Evolutionary conservation across 2,113 vertebrate genomes (phyloP).

Genomic region (Forbesichthys papilliferus): DNA sequence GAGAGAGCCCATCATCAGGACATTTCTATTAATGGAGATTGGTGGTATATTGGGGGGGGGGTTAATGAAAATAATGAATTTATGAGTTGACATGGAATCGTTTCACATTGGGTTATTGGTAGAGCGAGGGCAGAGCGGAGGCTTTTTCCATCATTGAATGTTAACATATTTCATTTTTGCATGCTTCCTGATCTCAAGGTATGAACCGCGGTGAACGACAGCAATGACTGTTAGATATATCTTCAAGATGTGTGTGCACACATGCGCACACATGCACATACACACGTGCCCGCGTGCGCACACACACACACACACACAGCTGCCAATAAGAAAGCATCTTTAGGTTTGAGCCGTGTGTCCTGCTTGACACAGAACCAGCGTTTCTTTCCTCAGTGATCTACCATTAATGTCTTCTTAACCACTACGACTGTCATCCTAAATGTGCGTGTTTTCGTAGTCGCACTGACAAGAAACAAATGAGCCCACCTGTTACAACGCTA

Average conservation of each 20-base stretch:
- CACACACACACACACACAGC: too few relatives aligned
- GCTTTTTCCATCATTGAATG: background rate
- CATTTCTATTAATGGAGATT: slow-evolving; percentile 31
- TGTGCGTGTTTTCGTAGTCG: slow-evolving; percentile 54
- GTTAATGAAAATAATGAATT: slow-evolving; percentile 9
- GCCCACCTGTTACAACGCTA: slow-evolving; percentile 32
- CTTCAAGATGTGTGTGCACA: background rate
- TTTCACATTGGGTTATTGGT: slow-evolving; percentile 31
- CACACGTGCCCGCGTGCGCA: background rate
- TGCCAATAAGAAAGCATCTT: background rate
- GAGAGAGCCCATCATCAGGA: slow-evolving; percentile 21
- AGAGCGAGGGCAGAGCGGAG: background rate
- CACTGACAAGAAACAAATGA: slow-evolving; percentile 63
- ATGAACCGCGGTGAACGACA: background rate
- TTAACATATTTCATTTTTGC: background rate
- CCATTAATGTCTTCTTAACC: slow-evolving; percentile 33
- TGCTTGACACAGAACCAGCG: slow-evolving; percentile 19
- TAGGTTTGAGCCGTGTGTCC: slow-evolving; percentile 6
- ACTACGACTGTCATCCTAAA: slow-evolving; percentile 45
- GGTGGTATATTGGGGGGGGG: slow-evolving; percentile 19
- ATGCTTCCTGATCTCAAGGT: background rate
- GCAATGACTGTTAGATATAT: background rate
- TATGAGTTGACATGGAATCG: slow-evolving; percentile 22
- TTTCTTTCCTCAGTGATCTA: slow-evolving; percentile 18
- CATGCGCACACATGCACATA: background rate